A percentile compares a stretch with the other conserved stretches of the same genome.
These are phyloP conservation scores for Byasa hedistus DNA, from an alignment of 2,888 invertebrate species.

Conservation along the genomic window DNA sequence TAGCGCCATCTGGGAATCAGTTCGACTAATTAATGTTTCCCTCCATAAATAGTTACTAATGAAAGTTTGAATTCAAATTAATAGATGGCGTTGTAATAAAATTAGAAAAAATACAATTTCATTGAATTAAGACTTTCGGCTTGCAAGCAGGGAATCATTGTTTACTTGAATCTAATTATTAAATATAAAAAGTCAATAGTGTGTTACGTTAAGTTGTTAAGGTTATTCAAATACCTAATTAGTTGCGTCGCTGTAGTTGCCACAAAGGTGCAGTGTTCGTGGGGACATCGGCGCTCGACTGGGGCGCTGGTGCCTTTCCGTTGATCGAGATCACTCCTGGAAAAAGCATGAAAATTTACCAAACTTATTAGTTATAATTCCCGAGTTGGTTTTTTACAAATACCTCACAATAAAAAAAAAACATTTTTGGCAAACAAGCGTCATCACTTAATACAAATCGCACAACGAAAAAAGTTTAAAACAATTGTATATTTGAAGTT, in stretches of 20 bases:
- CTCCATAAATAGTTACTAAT: background rate
- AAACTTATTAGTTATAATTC: too few species aligned
- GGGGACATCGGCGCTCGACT: constrained; percentile 48
- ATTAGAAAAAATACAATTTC: background rate
- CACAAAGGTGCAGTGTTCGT: constrained; percentile 55
- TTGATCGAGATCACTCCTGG: constrained; percentile 44
- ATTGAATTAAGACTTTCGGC: too few species aligned
- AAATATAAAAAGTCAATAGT: too few species aligned
- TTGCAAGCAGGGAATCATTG: too few species aligned
- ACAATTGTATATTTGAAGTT: too few species aligned
- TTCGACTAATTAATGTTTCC: background rate
- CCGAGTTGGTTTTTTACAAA: too few species aligned
- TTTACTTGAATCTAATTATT: too few species aligned
- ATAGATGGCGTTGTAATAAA: constrained; percentile 6
- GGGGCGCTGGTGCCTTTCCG: constrained; percentile 41
- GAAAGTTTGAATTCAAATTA: background rate
- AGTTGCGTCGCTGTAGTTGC: constrained; percentile 54
- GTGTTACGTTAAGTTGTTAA: too few species aligned
- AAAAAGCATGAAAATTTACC: constrained; percentile 6
- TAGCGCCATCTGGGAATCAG: background rate
- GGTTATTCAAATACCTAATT: constrained; percentile 46
- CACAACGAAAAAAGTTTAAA: too few species aligned
- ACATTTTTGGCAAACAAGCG: too few species aligned
- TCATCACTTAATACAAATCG: too few species aligned
- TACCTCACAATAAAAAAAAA: too few species aligned